Percentiles rank a stretch among this genome's conserved stretches.
These are phyloP conservation scores for Capreolus pygargus DNA, from an alignment of 2,113 vertebrate genomes.

Conservation along the genomic window DNA sequence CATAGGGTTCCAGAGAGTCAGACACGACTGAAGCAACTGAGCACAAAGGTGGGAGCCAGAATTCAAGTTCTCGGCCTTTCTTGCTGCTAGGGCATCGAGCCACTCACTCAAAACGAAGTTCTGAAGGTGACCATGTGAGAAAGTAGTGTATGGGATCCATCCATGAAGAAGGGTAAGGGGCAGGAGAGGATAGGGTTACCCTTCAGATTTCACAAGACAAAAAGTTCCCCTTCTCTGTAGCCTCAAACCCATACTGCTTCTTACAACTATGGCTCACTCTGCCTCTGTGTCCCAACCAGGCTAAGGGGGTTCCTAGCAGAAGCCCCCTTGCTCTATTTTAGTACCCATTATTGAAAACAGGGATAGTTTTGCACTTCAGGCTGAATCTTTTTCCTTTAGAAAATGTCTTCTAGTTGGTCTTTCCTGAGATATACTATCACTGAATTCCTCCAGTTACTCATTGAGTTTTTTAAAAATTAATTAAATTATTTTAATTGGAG, in stretches of 20 bases:
- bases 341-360: neutral
- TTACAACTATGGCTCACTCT: neutral
- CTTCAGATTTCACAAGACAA: neutral
- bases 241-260: neutral
- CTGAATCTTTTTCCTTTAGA: neutral
- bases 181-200: too few relatives aligned
- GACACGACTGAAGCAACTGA: neutral
- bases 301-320: neutral
- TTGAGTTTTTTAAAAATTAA: neutral
- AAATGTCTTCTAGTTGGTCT: neutral
- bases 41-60: neutral
- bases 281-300: neutral
- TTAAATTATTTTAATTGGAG: neutral
- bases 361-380: neutral
- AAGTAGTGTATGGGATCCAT: neutral
- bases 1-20: neutral
- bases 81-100: neutral
- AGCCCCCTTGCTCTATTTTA: neutral
- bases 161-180: neutral
- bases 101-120: neutral
- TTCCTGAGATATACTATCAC: neutral
- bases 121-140: neutral
- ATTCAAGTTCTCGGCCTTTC: neutral
- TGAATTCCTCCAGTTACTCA: neutral
- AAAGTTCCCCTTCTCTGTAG: neutral